These are phyloP conservation scores for Meloidogyne hapla DNA, from an alignment of 1,140 invertebrate species.

Conservation along the genomic window DNA sequence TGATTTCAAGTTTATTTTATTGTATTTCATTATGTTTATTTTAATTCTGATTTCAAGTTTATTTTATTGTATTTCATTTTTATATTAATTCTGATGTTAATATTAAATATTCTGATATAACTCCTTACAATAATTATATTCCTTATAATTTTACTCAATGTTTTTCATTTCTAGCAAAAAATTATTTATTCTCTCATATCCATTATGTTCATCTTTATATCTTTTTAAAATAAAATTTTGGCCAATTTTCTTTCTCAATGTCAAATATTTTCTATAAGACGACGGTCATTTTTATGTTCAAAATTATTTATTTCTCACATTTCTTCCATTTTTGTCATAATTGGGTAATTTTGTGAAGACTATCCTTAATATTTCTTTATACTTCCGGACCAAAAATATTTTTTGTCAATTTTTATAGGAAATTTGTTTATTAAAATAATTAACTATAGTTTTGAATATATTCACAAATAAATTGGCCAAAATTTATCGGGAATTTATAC, in stretches of 20 bases:
- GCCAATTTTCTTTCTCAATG: background rate
- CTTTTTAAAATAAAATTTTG: background rate
- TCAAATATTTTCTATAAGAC: background rate
- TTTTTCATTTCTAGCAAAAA: too few relatives aligned
- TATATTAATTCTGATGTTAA: too few relatives aligned
- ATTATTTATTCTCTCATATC: background rate
- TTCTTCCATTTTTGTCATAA: background rate
- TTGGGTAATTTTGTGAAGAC: background rate
- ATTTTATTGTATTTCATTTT: too few relatives aligned
- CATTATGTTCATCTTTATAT: background rate
- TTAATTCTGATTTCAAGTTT: too few relatives aligned
- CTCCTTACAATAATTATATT: too few relatives aligned
- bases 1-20: too few relatives aligned
- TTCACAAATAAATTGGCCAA: background rate
- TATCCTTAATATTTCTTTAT: background rate
- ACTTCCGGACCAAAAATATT: background rate
- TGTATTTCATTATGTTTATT: too few relatives aligned
- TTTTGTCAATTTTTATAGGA: background rate
- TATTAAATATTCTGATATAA: too few relatives aligned
- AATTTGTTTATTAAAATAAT: background rate
- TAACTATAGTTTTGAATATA: slow-evolving; percentile 7
- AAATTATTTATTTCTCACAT: background rate
- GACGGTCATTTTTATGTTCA: too few relatives aligned
- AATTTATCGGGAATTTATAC: background rate
- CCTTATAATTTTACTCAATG: too few relatives aligned